Conservation (phyloP, 2,113 vertebrate genomes). For the Malaclemys terrapin region DNA sequence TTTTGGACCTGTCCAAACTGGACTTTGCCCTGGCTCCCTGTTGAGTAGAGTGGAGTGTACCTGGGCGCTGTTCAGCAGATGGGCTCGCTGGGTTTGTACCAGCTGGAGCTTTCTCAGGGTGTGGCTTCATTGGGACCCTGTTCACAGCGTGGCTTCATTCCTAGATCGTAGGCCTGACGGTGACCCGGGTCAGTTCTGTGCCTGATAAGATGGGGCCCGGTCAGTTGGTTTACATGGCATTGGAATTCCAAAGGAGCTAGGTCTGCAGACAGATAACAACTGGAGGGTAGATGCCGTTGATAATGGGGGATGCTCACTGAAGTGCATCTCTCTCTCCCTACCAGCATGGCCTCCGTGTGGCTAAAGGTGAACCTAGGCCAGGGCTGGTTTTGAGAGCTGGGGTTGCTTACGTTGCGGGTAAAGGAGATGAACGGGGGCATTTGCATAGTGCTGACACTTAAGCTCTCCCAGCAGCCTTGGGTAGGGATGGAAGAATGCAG, state of each 20-base stretch:
- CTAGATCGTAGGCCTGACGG: neutral
- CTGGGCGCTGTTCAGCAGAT: neutral
- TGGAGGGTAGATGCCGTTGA: neutral
- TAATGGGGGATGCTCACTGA: neutral
- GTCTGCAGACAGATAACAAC: neutral
- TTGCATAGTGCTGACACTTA: neutral
- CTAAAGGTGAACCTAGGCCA: neutral
- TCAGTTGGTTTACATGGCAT: neutral
- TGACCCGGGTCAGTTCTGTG: neutral
- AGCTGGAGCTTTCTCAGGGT: too few relatives aligned
- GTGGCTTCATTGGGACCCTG: neutral
- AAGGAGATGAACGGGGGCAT: neutral
- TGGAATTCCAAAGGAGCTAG: neutral
- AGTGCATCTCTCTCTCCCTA: neutral
- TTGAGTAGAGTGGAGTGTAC: rapidly evolving
- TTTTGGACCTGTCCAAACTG: neutral
- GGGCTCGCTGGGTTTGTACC: neutral
- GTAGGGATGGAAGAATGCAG: rapidly evolving
- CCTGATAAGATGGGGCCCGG: neutral
- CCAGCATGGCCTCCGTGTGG: neutral
- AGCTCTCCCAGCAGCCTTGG: neutral
- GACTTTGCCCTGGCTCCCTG: neutral
- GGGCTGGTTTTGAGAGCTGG: neutral
- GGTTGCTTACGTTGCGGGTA: too few relatives aligned
- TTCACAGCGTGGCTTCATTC: neutral